These are phyloP conservation scores for Trematomus loennbergii DNA, from an alignment of 2,113 vertebrate genomes.

Conservation along the genomic window DNA sequence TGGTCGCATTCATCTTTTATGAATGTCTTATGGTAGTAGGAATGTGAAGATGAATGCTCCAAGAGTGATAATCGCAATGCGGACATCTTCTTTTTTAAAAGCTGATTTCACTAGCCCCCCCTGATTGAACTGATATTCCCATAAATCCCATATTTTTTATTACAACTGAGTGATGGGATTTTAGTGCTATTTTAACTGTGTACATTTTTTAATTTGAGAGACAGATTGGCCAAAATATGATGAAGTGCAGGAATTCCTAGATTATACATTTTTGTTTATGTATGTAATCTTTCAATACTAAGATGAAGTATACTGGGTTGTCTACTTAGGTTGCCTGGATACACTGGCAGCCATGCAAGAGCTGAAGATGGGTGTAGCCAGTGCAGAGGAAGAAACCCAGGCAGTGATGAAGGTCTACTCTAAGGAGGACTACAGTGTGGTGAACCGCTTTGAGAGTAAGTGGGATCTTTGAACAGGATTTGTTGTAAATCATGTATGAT, in stretches of 20 bases:
- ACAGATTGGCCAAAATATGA: no score
- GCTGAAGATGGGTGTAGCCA: conserved; percentile 96
- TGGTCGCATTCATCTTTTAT: conserved; percentile 4
- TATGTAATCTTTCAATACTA: neutral
- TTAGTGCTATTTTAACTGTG: no score
- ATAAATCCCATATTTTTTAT: neutral
- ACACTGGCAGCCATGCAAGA: conserved; percentile 98
- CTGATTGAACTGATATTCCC: no score
- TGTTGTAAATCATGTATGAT: neutral
- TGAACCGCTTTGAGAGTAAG: conserved; percentile 99
- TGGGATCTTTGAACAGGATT: conserved; percentile 22
- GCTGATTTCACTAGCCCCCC: neutral
- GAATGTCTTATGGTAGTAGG: conserved; percentile 2
- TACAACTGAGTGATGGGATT: neutral
- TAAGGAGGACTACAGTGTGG: conserved; percentile 98
- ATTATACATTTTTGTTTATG: neutral
- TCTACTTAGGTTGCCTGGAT: conserved; percentile 92
- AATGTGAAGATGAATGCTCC: neutral
- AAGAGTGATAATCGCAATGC: neutral
- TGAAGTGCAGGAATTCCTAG: neutral
- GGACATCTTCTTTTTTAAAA: conserved; percentile 1
- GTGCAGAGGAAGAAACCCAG: conserved; percentile 96
- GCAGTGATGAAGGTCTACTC: conserved; percentile 99
- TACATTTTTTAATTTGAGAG: no score
- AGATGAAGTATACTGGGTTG: neutral